A percentile compares a stretch with the other conserved stretches of the same genome.
Conservation (phyloP, 2,797 vertebrate species). For the Enoplosus armatus region DNA sequence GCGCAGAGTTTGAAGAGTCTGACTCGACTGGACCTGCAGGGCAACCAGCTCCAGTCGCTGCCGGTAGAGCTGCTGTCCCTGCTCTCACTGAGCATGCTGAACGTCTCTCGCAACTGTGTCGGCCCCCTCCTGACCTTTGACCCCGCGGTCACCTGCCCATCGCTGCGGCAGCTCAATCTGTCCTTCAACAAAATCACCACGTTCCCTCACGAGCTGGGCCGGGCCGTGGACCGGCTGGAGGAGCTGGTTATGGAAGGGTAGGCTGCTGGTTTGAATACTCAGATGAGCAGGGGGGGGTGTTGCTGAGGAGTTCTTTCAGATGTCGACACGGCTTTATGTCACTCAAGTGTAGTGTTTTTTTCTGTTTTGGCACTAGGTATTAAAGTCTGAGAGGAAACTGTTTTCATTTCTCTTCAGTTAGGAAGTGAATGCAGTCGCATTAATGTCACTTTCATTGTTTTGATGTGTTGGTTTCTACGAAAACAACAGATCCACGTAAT, state of each 20-base stretch:
- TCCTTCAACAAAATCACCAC: slow-evolving; percentile 91
- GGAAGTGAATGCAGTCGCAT: no score
- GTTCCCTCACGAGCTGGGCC: slow-evolving; percentile 84
- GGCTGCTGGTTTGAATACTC: slow-evolving; percentile 9
- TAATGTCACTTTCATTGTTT: neutral
- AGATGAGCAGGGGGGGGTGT: neutral
- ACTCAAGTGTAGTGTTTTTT: neutral
- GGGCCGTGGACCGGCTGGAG: slow-evolving; percentile 84
- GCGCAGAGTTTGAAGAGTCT: slow-evolving; percentile 89
- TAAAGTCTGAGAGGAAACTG: neutral
- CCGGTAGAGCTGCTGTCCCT: slow-evolving; percentile 89
- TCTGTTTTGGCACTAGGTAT: no score
- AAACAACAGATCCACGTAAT: neutral
- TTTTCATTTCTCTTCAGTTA: neutral
- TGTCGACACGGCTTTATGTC: no score
- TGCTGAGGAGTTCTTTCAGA: neutral
- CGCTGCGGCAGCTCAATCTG: slow-evolving; percentile 91
- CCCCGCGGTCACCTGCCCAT: slow-evolving; percentile 78
- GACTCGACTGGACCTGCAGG: slow-evolving; percentile 93
- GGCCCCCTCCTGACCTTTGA: slow-evolving; percentile 87
- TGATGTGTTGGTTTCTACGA: neutral
- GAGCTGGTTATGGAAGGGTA: slow-evolving; percentile 94
- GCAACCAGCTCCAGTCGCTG: slow-evolving; percentile 89
- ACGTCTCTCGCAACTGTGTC: slow-evolving; percentile 93
- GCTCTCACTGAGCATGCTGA: slow-evolving; percentile 87